A percentile compares a stretch with the other conserved stretches of the same genome.
These are phyloP conservation scores for Zoanthus sociatus DNA, from an alignment of 92 coral and sea anemone species.

Conservation along the genomic window DNA sequence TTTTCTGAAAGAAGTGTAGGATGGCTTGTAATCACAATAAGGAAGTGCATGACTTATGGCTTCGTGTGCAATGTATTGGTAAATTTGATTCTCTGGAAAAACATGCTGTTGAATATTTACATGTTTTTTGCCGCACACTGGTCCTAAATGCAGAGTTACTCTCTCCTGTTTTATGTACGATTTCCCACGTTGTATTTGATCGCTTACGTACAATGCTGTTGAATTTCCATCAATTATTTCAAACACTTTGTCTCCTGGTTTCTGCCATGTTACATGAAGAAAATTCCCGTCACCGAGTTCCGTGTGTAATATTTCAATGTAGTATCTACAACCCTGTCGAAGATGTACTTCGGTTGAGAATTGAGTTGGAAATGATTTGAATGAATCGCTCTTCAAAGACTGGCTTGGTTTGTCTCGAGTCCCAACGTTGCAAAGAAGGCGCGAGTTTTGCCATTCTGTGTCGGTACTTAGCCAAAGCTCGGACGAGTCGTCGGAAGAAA, in stretches of 20 bases:
- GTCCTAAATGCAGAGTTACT: background rate
- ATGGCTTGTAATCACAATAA: conserved; percentile 26
- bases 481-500: conserved; percentile 37
- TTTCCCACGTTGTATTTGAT: background rate
- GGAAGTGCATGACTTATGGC: conserved; percentile 5
- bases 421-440: conserved; percentile 59
- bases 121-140: background rate
- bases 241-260: conserved; percentile 55
- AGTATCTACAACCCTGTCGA: conserved; percentile 54
- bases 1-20: background rate
- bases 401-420: background rate
- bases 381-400: conserved; percentile 2
- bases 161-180: background rate
- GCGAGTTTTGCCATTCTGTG: conserved; percentile 51
- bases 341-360: conserved; percentile 60
- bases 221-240: conserved; percentile 32
- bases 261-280: conserved; percentile 73
- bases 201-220: conserved; percentile 11
- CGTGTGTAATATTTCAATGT: conserved; percentile 68
- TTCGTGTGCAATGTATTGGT: background rate
- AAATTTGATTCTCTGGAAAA: background rate
- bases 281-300: conserved; percentile 42
- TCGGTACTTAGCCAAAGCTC: conserved; percentile 56
- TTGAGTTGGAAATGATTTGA: conserved; percentile 28
- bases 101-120: no score